phyloP scores from a whole-genome alignment of 2,113 vertebrate species.

The Argyrosomus japonicus region DNA sequence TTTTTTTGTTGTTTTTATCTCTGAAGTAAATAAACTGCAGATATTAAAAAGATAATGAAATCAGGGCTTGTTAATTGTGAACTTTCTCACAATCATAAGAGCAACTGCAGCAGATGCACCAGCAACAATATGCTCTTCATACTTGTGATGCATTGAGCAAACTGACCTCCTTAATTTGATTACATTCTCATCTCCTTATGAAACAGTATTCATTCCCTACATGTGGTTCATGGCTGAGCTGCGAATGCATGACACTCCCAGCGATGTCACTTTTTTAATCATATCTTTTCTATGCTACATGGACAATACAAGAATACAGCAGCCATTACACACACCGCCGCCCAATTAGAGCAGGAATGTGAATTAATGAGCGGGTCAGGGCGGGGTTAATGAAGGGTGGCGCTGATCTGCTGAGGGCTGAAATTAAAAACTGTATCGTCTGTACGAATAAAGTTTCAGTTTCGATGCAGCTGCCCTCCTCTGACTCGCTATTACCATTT shows the following conservation, averaged over 20 bases:
- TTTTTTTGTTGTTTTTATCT: too few species aligned
- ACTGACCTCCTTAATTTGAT: constrained; percentile 31
- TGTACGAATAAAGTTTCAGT: constrained; percentile 18
- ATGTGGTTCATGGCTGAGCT: neutral
- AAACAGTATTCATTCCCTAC: constrained; percentile 5
- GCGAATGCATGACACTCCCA: neutral
- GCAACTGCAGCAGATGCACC: neutral
- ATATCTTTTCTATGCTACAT: constrained; percentile 27
- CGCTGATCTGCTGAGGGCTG: constrained; percentile 58
- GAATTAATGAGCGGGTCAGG: constrained; percentile 69
- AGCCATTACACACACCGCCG: constrained; percentile 33
- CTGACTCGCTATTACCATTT: constrained; percentile 1
- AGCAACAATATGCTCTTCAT: neutral
- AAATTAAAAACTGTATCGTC: constrained; percentile 56
- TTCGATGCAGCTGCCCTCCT: neutral
- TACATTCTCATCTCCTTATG: constrained; percentile 23
- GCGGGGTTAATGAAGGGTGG: constrained; percentile 69
- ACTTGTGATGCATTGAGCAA: neutral
- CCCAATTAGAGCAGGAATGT: constrained; percentile 61
- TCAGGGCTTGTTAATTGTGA: neutral
- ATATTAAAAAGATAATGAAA: neutral
- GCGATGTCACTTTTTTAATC: constrained; percentile 37
- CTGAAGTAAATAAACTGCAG: neutral
- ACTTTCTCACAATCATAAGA: neutral
- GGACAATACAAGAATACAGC: constrained; percentile 14